Base-by-base conservation (phyloP, 2,797 vertebrate species). In the Rhodeus uyekii region DNA sequence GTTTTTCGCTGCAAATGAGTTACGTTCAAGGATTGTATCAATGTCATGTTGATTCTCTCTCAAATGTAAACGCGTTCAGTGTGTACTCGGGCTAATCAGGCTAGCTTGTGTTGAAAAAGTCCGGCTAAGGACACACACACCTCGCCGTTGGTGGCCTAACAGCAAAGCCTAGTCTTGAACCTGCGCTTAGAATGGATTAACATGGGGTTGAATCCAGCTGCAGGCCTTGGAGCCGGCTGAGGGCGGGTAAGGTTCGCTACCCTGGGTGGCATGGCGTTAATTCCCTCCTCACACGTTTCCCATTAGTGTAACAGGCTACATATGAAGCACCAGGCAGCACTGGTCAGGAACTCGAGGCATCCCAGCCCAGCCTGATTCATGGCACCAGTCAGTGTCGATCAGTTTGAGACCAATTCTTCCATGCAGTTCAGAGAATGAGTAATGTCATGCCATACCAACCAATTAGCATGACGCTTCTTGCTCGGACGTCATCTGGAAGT, bases 301-400 rank as follows among this genome's bases (percentile, higher is more conserved):
- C 88, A 94, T 95, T 94, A 95, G 89, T 27, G 78, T 92, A 93
- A 93, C 92, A 92, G 88, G 88, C 86, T 93, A 91, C 91, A 88
- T 90, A 89, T 91, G 92, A 93, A 93, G 89, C 81, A 82, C 84
- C 87, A 85, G 87, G 86, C 87, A 68, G 86, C 85, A 80, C 89
- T 89, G 89, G 89, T 92, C 91, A 92, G 91, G 87, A 89, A 92
- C 88, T 89, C 87, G 90, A 65, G 72, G 60, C 85, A 86, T 86
- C 76, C 81, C 72, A 67, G 81, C 78, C 78, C 79, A 73, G 81
- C 60, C 75, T 38, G 63, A 73, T 86, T 83, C 80, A 86, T 82
- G 65, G 64, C 78, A 80, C 69, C 85, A 85, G 87, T 90, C 87
- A 87, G 75, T 50, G 44, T 44, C 13, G 74, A 78, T 82, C 71